Evolutionary conservation across 1,140 invertebrate genomes (phyloP).

Genomic region (Drosophila azteca): DNA sequence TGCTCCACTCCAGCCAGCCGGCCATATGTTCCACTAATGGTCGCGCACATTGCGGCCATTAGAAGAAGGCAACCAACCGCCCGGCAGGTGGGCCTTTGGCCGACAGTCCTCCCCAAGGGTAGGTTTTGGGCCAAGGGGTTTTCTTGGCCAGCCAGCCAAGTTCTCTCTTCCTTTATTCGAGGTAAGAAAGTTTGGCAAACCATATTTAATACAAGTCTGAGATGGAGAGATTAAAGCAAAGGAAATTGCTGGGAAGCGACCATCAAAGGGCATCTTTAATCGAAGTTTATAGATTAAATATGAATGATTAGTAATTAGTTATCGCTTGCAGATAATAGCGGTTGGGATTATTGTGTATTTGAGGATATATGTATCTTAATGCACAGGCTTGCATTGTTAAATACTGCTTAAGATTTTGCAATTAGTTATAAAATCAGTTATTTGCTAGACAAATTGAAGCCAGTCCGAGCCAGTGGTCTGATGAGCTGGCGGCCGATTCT

Average conservation of each 20-base stretch:
- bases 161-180: background rate
- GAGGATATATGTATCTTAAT: conserved; percentile 8
- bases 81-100: conserved; percentile 49
- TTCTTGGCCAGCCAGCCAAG: conserved; percentile 35
- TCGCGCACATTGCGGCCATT: conserved; percentile 79
- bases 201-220: conserved; percentile 8
- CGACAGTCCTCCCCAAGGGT: background rate
- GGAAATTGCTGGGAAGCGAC: background rate
- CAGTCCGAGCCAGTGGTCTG: background rate
- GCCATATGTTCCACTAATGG: conserved; percentile 82
- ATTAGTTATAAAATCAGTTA: conserved; percentile 58
- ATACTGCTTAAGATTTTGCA: conserved; percentile 16
- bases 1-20: conserved; percentile 9
- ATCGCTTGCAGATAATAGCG: too few species aligned
- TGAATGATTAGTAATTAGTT: too few species aligned
- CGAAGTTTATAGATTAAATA: too few species aligned
- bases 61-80: conserved; percentile 33
- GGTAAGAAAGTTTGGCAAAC: background rate
- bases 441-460: conserved; percentile 44
- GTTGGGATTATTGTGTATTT: conserved; percentile 1
- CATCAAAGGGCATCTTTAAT: too few species aligned
- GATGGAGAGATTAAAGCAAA: conserved; percentile 17
- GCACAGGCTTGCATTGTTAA: conserved; percentile 5
- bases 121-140: background rate
- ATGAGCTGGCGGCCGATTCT: conserved; percentile 22